A percentile compares a stretch with the other conserved stretches of the same genome.
phyloP scores from a whole-genome alignment of 2,888 invertebrate species.

The Tortricodes alternella region DNA sequence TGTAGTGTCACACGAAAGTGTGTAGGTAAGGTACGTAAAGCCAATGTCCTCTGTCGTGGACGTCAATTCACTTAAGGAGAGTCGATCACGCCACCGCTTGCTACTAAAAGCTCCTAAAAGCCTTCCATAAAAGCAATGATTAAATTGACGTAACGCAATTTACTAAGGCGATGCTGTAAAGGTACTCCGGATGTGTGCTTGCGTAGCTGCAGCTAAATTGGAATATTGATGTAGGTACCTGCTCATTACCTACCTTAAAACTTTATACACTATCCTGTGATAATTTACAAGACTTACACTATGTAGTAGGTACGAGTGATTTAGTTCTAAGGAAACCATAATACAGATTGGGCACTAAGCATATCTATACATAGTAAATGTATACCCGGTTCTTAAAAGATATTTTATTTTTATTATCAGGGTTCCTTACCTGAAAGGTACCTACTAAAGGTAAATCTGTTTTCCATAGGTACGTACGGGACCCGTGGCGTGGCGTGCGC shows the following conservation, averaged over 20 bases:
- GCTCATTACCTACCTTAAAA: not conserved
- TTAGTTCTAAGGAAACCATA: no score
- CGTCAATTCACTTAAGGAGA: conserved; percentile 79
- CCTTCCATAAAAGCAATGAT: conserved; percentile 83
- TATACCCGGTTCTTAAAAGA: no score
- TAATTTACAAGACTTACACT: no score
- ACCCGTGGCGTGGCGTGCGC: no score
- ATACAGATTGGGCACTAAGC: no score
- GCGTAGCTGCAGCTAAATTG: not conserved
- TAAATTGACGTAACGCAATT: conserved; percentile 81
- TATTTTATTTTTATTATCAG: no score
- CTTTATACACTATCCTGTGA: not conserved
- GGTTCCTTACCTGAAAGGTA: no score
- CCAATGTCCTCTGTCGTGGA: conserved; percentile 57
- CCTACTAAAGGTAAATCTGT: no score
- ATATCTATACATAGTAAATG: no score
- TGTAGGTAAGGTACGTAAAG: conserved; percentile 52
- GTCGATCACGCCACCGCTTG: conserved; percentile 77
- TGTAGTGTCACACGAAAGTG: conserved; percentile 36
- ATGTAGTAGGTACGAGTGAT: no score
- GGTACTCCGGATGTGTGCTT: conserved; percentile 43
- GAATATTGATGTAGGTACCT: not conserved
- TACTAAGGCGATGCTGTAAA: conserved; percentile 73
- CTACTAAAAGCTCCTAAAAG: conserved; percentile 83
- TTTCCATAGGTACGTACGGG: no score